Evolutionary conservation across 2,888 invertebrate species (phyloP), one percentile per base, ranked within the genome.

Genomic region (Dysmachus trigonus): DNA sequence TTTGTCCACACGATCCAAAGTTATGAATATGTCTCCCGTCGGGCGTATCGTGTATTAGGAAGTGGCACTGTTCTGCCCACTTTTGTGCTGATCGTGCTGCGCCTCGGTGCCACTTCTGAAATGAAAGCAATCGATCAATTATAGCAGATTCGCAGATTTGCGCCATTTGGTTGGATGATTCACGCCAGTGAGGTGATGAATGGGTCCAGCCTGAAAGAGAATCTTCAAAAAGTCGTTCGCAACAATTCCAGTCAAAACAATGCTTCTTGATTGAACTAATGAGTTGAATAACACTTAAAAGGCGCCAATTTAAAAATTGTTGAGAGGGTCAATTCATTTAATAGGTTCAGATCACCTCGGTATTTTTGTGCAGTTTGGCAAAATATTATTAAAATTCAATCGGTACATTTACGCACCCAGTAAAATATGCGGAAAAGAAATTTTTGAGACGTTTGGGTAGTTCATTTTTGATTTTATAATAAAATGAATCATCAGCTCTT

Each of bases 1-100:
- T 97, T 91, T 97, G 96, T 1, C 96, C 97, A 90, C 96, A 96
- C 35, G 94, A 92, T 38, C 96, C 96, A 88, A 95, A 95, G 87
- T 93, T 92, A 18, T 95, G 94, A 38, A 95, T 93, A 77, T 81
- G 79, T 83, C 89, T 83, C 86, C 96, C 96, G 30, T 93, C 93
- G 0, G 93, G 93, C 89, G 94, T 94, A 90, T 96, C 96, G 90
- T 97, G 96, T 51, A 93, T 93, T 38, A 97, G 92, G 89, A 95
- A 94, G 88, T 93, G 91, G 89, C 97, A 97, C 88, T 94, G 92
- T 86, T 95, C 94, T 0, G 97, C 95, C 94, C 96, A 96, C 86
- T 92, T 92, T 90, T 96, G 96, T 0, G 97, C 96, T 30, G 95
- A 94, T 88, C 92, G 93, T 0, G 96, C 96, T 6, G 95, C 95